Conservation (phyloP, 1,140 invertebrate genomes). For the Metaphire vulgaris region DNA sequence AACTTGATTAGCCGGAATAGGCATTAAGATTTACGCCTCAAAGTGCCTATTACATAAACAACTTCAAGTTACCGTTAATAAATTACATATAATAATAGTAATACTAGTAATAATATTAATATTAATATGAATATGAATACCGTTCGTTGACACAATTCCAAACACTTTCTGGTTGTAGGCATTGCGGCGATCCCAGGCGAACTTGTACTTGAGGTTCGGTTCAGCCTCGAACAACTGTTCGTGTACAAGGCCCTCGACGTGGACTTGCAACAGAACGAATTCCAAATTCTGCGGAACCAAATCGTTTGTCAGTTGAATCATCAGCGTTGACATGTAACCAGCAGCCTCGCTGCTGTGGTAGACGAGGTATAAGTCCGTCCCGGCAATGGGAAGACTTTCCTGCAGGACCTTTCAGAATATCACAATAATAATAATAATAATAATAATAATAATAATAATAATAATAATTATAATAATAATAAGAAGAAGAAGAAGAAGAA, state of each 20-base stretch:
- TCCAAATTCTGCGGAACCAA: constrained; percentile 70
- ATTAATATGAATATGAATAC: too few species aligned
- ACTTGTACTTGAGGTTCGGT: constrained; percentile 85
- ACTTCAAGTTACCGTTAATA: too few species aligned
- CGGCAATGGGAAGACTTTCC: constrained; percentile 85
- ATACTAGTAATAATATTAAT: too few species aligned
- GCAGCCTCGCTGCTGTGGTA: constrained; percentile 86
- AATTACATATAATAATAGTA: too few species aligned
- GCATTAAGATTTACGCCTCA: too few species aligned
- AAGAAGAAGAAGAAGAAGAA: too few species aligned
- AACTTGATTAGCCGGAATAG: too few species aligned
- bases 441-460: too few species aligned
- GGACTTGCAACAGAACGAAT: constrained; percentile 76
- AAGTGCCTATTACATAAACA: too few species aligned
- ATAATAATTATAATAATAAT: too few species aligned
- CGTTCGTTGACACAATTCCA: constrained; percentile 53
- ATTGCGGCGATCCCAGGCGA: constrained; percentile 94
- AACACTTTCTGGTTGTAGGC: constrained; percentile 92
- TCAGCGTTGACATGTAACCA: constrained; percentile 83
- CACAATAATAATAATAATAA: too few species aligned
- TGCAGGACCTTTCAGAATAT: constrained; percentile 82
- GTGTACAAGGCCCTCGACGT: constrained; percentile 83
- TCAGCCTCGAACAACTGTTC: constrained; percentile 90
- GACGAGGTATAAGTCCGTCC: constrained; percentile 80
- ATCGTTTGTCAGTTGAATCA: constrained; percentile 77